A percentile compares a stretch with the other conserved stretches of the same genome.
Conservation (phyloP, 2,888 invertebrate species). For the Rhingia rostrata region DNA sequence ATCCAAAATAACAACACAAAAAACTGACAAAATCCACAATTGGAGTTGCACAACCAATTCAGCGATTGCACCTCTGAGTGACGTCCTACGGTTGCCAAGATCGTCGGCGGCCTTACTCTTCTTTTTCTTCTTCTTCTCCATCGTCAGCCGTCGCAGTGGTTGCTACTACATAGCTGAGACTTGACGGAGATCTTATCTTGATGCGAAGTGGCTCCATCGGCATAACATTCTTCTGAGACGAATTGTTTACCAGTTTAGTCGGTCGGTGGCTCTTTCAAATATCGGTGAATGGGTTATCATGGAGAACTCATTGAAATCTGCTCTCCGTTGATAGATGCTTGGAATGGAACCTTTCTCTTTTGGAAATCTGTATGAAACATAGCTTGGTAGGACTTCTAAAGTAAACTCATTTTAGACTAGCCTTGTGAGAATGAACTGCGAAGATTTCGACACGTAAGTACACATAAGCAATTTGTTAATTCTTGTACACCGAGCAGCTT, state of each 20-base stretch:
- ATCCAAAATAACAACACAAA: constrained; percentile 27
- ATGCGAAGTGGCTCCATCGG: constrained; percentile 23
- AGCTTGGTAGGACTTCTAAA: too few relatives aligned
- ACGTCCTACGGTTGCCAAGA: constrained; percentile 66
- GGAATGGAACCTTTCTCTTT: too few relatives aligned
- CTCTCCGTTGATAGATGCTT: too few relatives aligned
- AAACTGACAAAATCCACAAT: constrained; percentile 52
- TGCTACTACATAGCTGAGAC: constrained; percentile 21
- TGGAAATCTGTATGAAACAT: too few relatives aligned
- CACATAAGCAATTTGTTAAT: too few relatives aligned
- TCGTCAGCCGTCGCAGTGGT: neutral
- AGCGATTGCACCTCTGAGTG: constrained; percentile 72
- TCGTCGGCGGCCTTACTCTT: constrained; percentile 57
- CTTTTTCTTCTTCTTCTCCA: constrained; percentile 26
- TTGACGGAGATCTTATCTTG: constrained; percentile 32
- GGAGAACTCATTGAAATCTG: neutral
- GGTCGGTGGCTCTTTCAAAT: constrained; percentile 21
- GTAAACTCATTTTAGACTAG: too few relatives aligned
- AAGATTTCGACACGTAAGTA: too few relatives aligned
- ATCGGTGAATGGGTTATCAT: constrained; percentile 53
- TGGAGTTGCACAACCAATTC: constrained; percentile 73
- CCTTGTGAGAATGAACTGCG: too few relatives aligned
- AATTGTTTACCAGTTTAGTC: constrained; percentile 47
- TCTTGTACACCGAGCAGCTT: too few relatives aligned
- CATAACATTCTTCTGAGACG: constrained; percentile 48